Conservation (phyloP, 1,140 invertebrate genomes). For the Aethina tumida region DNA sequence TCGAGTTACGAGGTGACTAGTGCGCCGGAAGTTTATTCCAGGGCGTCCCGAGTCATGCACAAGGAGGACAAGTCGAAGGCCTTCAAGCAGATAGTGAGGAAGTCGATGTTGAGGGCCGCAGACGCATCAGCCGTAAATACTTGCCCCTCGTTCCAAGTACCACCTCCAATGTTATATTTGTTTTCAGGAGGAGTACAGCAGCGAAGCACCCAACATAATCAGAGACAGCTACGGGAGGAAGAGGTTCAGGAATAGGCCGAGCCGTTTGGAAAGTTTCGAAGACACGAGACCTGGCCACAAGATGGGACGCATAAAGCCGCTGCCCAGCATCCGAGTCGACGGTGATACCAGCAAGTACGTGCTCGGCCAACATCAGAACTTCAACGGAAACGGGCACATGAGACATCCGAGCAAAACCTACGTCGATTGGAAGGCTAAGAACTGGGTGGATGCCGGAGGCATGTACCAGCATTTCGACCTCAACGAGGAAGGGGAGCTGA, state of each 20-base stretch:
- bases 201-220: not conserved
- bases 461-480: slow-evolving; percentile 36
- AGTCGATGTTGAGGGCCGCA: not conserved
- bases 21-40: not conserved
- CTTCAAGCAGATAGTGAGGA: not conserved
- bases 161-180: not conserved
- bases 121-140: slow-evolving; percentile 1
- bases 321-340: slow-evolving; percentile 25
- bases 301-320: slow-evolving; percentile 19
- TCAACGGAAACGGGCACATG: slow-evolving; percentile 40
- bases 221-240: too few species aligned
- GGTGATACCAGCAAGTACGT: slow-evolving; percentile 31
- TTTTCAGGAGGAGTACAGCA: slow-evolving; percentile 5
- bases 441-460: slow-evolving; percentile 38
- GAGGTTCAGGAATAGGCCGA: too few species aligned
- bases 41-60: slow-evolving; percentile 5
- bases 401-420: slow-evolving; percentile 39
- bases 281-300: too few species aligned
- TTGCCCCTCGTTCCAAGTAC: too few species aligned
- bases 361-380: slow-evolving; percentile 28
- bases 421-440: slow-evolving; percentile 40
- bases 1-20: too few species aligned
- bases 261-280: too few species aligned
- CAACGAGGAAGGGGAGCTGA: slow-evolving; percentile 41
- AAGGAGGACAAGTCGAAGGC: slow-evolving; percentile 2